Percentiles rank a stretch among this genome's conserved stretches.
Evolutionary conservation across 2,888 invertebrate species (phyloP).

Genomic region (Coelopa pilipes): DNA sequence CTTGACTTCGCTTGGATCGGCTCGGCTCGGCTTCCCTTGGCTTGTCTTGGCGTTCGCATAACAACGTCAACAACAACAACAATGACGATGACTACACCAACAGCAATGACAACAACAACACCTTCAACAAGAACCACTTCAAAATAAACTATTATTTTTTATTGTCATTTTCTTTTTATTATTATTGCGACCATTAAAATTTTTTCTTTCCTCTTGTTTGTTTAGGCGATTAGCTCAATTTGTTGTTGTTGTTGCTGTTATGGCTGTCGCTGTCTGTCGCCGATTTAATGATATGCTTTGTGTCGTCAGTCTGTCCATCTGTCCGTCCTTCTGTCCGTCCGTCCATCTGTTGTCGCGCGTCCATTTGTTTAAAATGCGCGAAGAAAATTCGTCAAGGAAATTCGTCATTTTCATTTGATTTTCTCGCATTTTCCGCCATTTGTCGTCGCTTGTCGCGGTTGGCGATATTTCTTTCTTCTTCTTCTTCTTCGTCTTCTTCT

Average conservation of each 20-base stretch:
- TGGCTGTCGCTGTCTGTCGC: neutral
- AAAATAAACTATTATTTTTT: constrained; percentile 10
- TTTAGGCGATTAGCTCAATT: neutral
- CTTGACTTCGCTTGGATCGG: neutral
- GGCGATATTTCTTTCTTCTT: neutral
- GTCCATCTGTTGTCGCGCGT: neutral
- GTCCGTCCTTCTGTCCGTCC: neutral
- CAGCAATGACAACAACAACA: too few relatives aligned
- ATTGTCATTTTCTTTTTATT: constrained; percentile 8
- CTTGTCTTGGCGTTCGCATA: neutral
- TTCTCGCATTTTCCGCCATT: constrained; percentile 23
- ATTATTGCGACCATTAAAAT: neutral
- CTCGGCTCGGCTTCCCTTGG: neutral
- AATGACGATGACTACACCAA: too few relatives aligned
- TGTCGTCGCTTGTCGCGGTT: neutral
- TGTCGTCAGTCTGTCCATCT: neutral
- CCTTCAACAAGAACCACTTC: neutral
- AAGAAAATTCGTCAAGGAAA: constrained; percentile 11
- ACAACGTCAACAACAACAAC: neutral
- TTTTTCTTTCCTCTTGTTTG: neutral
- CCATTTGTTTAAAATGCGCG: constrained; percentile 25
- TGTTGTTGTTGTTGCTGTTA: neutral
- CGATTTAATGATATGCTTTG: neutral
- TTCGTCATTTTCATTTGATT: constrained; percentile 25
- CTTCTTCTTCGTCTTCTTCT: too few relatives aligned